These are phyloP conservation scores for Rhincodon typus DNA, from an alignment of 2,797 vertebrate species.

Conservation along the genomic window DNA sequence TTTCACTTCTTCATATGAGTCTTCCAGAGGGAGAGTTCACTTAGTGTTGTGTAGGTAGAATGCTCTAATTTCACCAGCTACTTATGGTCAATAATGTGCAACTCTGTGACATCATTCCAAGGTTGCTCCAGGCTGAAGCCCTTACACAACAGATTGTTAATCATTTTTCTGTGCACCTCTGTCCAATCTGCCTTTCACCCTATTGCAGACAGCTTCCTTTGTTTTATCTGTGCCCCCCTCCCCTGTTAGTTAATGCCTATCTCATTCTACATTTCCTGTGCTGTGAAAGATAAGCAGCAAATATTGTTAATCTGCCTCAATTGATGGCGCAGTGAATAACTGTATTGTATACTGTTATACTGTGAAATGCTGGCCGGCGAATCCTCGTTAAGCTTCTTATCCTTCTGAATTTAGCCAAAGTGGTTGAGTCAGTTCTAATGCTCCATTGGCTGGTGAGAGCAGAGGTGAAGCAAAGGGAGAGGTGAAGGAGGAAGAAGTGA, in stretches of 20 bases:
- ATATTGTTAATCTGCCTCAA: not conserved
- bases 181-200: not conserved
- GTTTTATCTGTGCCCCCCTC: not conserved
- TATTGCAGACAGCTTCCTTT: not conserved
- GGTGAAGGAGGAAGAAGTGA: not conserved
- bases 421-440: not conserved
- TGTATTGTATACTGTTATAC: not conserved
- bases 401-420: not conserved
- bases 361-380: not conserved
- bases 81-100: too few relatives aligned
- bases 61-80: too few relatives aligned
- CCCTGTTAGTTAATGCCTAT: not conserved
- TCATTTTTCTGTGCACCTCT: not conserved
- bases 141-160: not conserved
- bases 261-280: not conserved
- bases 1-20: too few relatives aligned
- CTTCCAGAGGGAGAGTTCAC: too few relatives aligned
- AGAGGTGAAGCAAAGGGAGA: not conserved
- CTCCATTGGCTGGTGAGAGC: not conserved
- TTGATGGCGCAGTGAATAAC: not conserved
- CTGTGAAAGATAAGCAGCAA: not conserved
- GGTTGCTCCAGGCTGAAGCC: too few relatives aligned
- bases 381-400: not conserved
- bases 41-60: too few relatives aligned
- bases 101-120: too few relatives aligned